Evolutionary conservation across 2,888 invertebrate species (phyloP).

Genomic region (Limenitis camilla): DNA sequence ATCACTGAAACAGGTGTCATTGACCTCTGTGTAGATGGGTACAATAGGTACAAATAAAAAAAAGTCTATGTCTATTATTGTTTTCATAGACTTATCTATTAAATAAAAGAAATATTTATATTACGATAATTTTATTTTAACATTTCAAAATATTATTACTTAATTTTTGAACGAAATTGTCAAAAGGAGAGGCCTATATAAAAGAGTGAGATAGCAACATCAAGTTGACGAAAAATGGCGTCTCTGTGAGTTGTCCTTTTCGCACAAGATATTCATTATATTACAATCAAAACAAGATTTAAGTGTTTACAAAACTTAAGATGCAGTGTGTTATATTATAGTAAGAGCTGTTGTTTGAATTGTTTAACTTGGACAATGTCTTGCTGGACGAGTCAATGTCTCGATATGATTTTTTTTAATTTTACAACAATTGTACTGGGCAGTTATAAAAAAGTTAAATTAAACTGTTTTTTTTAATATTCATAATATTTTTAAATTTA

Average conservation of each 20-base stretch:
- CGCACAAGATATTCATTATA: conserved; percentile 44
- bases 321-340: conserved; percentile 13
- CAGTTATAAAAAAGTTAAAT: no score
- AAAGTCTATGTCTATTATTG: no score
- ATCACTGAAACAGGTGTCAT: no score
- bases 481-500: no score
- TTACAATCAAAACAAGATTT: conserved; percentile 33
- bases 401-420: conserved; percentile 27
- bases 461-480: no score
- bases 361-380: conserved; percentile 38
- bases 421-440: neutral
- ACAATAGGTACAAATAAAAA: no score
- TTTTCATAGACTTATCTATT: no score
- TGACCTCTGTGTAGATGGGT: no score
- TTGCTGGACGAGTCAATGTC: conserved; percentile 43
- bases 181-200: conserved; percentile 4
- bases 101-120: neutral
- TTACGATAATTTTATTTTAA: neutral
- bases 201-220: conserved; percentile 11
- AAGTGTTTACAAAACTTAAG: conserved; percentile 28
- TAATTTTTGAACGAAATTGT: conserved; percentile 10
- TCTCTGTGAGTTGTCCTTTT: conserved; percentile 67
- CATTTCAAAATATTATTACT: neutral
- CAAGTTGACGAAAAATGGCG: conserved; percentile 51
- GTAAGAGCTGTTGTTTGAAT: conserved; percentile 10